phyloP scores from a whole-genome alignment of 2,797 vertebrate species.

The Cephalopachus bancanus region DNA sequence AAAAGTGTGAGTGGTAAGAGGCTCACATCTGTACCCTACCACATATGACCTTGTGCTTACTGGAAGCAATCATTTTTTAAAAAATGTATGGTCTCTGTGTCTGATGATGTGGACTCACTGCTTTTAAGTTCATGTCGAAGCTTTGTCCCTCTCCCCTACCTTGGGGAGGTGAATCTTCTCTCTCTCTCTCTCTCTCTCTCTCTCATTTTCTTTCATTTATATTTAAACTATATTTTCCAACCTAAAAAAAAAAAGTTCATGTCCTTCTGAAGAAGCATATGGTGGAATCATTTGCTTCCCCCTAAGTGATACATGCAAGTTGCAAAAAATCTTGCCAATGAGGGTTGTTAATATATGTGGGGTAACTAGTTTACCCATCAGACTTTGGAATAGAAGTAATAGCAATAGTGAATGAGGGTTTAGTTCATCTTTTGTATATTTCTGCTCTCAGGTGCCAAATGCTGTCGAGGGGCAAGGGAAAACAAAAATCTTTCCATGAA shows the following conservation, averaged over 20 bases:
- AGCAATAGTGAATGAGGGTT: neutral
- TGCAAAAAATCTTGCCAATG: neutral
- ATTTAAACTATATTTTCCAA: no score
- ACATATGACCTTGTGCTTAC: neutral
- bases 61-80: neutral
- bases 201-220: no score
- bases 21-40: neutral
- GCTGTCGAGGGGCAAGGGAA: neutral
- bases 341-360: neutral
- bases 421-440: neutral
- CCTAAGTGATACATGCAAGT: neutral
- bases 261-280: no score
- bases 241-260: no score
- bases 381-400: slow-evolving; percentile 8
- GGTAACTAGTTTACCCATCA: neutral
- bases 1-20: slow-evolving; percentile 1
- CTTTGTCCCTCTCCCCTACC: no score
- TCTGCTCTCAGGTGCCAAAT: neutral
- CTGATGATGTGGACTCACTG: neutral
- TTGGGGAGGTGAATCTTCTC: no score
- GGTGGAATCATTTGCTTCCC: neutral
- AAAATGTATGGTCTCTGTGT: neutral
- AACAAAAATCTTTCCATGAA: neutral
- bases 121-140: neutral
- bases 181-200: no score